Evolutionary conservation across 2,888 invertebrate species (phyloP).

Genomic region (Heliconius aoede): DNA sequence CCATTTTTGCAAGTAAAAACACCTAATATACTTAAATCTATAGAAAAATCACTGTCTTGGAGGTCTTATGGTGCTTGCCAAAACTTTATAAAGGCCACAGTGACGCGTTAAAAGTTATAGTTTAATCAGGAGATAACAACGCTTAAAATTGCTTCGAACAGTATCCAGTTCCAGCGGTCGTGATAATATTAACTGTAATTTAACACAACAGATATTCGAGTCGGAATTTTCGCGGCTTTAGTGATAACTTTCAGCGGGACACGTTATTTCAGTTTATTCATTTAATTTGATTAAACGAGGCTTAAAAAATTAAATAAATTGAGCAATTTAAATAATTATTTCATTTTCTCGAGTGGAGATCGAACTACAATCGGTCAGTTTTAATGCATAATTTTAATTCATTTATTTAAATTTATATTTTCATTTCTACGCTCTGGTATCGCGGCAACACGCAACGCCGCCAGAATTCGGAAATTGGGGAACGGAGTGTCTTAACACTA

Average conservation of each 20-base stretch:
- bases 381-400: too few species aligned
- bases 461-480: too few species aligned
- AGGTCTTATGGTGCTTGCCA: neutral
- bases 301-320: too few species aligned
- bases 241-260: slow-evolving; percentile 1
- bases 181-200: slow-evolving; percentile 17
- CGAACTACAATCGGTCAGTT: too few species aligned
- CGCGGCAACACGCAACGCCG: too few species aligned
- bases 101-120: neutral
- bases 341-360: too few species aligned
- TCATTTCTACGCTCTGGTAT: too few species aligned
- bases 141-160: slow-evolving; percentile 11
- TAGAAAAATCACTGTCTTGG: neutral
- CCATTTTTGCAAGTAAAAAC: neutral
- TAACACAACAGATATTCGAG: slow-evolving; percentile 3
- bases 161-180: slow-evolving; percentile 1
- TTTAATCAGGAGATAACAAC: slow-evolving; percentile 16
- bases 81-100: neutral
- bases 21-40: neutral
- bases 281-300: too few species aligned
- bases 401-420: too few species aligned
- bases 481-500: too few species aligned
- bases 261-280: slow-evolving; percentile 13
- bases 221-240: slow-evolving; percentile 12
- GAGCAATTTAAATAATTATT: too few species aligned